Evolutionary conservation across 2,797 vertebrate genomes (phyloP), one percentile per base, ranked within the genome.

Genomic region (Platyrinchus mystaceus): DNA sequence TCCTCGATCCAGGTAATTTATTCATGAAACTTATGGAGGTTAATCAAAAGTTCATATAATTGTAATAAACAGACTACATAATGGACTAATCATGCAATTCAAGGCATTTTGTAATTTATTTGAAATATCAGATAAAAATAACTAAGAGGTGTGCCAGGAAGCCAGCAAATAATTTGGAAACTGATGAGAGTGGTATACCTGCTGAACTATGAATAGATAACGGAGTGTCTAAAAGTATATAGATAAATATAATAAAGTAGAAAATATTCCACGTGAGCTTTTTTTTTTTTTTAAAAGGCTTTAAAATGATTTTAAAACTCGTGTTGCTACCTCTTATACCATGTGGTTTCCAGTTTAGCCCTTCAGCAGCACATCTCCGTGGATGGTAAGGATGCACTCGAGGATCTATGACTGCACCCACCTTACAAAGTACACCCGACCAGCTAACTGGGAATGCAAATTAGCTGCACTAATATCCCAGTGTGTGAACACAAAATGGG

Each of bases 41-140:
- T 96, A 97, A 97, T 97, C 95, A 97, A 96, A 97, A 96, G 95
- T 97, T 95, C 96, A 97, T 96, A 96, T 96, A 97, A 97, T 97
- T 96, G 95, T 97, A 96, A 97, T 97, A 97, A 97, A 96, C 94
- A 97, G 96, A 97, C 97, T 97, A 90, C 92, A 92, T 97, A 96
- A 97, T 96, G 89, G 96, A 97, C 96, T 97, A 97, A 97, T 97
- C 96, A 97, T 97, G 97, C 96, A 97, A 96, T 97, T 96, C 95
- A 97, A 97, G 91, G 84, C 93, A 95, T 97, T 97, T 97, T 96
- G 93, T 94, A 97, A 97, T 97, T 97, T 96, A 96, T 96, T 97
- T 97, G 87, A 97, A 97, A 97, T 95, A 97, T 96, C 96, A 96
- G 96, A 97, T 97, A 97, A 97, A 97, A 97, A 97, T 97, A 97